These are phyloP conservation scores for Gasterosteus aculeatus DNA, from an alignment of 2,113 vertebrate genomes.

Conservation along the genomic window DNA sequence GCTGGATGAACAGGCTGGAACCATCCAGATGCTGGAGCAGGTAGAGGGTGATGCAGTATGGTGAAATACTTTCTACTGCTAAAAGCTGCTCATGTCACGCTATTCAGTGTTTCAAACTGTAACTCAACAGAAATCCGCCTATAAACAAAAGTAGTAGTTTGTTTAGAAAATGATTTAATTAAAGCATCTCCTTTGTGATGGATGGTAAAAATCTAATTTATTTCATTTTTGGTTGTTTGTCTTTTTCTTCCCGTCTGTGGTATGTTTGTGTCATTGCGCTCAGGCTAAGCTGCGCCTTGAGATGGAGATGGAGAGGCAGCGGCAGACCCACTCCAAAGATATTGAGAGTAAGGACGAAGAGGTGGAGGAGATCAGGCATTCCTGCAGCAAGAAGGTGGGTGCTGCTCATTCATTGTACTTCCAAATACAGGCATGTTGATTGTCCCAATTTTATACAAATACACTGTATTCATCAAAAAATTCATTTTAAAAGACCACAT, in stretches of 20 bases:
- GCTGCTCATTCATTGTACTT: conserved; percentile 11
- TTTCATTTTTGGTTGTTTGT: not conserved
- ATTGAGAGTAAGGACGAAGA: conserved; percentile 96
- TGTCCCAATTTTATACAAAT: not conserved
- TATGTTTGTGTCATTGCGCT: conserved; percentile 6
- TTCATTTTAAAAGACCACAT: not conserved
- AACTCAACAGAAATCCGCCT: not conserved
- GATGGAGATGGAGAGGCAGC: conserved; percentile 96
- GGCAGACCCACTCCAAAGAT: conserved; percentile 94
- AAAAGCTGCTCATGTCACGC: not conserved
- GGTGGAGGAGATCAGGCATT: conserved; percentile 94
- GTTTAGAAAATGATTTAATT: not conserved
- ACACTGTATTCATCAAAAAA: conserved; percentile 2
- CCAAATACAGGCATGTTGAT: not conserved
- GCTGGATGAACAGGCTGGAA: conserved; percentile 96
- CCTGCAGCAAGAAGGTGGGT: conserved; percentile 95
- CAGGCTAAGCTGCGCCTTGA: conserved; percentile 97
- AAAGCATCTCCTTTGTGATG: not conserved
- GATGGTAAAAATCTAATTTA: not conserved
- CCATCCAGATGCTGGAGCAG: conserved; percentile 98
- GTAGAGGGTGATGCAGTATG: conserved; percentile 68
- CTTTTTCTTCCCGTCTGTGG: not conserved
- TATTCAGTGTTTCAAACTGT: not conserved
- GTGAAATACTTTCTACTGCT: not conserved
- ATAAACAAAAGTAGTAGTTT: not conserved